Base-by-base conservation (phyloP, 2,888 invertebrate species). In the Pyrrhosoma nymphula region DNA sequence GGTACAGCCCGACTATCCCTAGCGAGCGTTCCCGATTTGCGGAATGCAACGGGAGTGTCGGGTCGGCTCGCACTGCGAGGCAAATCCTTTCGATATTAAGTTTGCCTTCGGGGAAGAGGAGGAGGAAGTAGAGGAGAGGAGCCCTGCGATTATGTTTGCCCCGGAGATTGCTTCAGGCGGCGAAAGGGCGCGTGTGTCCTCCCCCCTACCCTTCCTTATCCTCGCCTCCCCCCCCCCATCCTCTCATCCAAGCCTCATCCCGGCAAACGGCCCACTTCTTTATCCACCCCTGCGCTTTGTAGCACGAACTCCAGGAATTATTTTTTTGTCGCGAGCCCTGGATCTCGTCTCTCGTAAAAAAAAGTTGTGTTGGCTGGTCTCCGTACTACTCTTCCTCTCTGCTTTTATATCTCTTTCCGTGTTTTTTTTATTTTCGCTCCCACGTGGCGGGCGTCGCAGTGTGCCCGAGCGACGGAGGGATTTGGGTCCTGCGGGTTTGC, bases 61-160 rank as follows among this genome's bases (percentile, higher is more conserved):
- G 89, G 89, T 20, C 12, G 89, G 55, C 89, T 55, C 89, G 26
- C 89, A 47, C 89, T 89, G 89, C 23, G n/a, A 55, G 56, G 89
- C 55, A 89, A 89, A 89, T 89, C 89, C 89, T 89, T 89, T 89
- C 89, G 89, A 89, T 89, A 89, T 89, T 89, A 89, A 89, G 89
- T 89, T 89, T 89, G 89, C 89, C 89, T 89, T 89, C 16, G 60
- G 60, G 60, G 8, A 47, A 47, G 47, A 47, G 47, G 47, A 47
- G 88, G 88, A 26, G 16, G 26, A 39, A 23, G 88, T 39, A 39
- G 39, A 55, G 89, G 89, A 89, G 56, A 89, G 55, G n/a, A 89
- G n/a, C 55, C 56, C 55, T 23, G 89, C 89, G 89, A 89, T 89
- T 89, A 89, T 89, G 39, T 89, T 89, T 89, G 56, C 89, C 89